Evolutionary conservation across 2,113 vertebrate genomes (phyloP), one percentile per base, ranked within the genome.

Genomic region (Erythrocercus mccallii): DNA sequence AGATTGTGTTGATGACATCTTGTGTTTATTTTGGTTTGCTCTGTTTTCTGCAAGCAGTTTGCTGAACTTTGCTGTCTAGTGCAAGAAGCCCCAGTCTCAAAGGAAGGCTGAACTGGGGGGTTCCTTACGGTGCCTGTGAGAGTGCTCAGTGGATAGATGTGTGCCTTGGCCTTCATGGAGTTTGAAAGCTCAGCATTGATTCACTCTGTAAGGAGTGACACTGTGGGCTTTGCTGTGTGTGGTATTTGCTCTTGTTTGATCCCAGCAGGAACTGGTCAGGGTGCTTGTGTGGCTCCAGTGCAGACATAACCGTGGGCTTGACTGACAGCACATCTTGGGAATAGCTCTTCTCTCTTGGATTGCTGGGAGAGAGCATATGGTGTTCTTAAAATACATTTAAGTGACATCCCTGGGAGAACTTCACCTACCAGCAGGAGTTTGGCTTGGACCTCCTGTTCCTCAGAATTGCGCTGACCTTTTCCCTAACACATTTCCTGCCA

Each of bases 351-450:
- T 60, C 82, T 84, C 15, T 5, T 90, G 82, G 82, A 35, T 37
- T 45, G 47, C 90, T 86, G 68, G 23, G 33, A 84, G 68, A 45
- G 60, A 95, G 25, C 95, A 96, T 92, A 96, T 96, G 95, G 92
- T 78, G 60, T 93, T 95, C 93, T 94, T 86, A 96, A 95, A 93
- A 94, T 96, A 92, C 11, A 11, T 78, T 90, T 76, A 90, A 94
- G 76, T 86, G 82, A 68, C 6, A 7, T 92, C 90, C 64, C 86
- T 86, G 80, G 66, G 90, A 94, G 88, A 94, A 86, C 76, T 93
- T 92, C 47, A 90, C 88, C 88, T 92, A 90, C 54, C 85, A 90
- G 92, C 64, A 81, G 88, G 82, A 90, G 76, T 74, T 91, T 95
- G 93, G 79, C 74, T 90, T 54, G 90, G 79, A 77, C 71, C 56